These are phyloP conservation scores for Arge pagana DNA, from an alignment of 2,888 invertebrate species.

Conservation along the genomic window DNA sequence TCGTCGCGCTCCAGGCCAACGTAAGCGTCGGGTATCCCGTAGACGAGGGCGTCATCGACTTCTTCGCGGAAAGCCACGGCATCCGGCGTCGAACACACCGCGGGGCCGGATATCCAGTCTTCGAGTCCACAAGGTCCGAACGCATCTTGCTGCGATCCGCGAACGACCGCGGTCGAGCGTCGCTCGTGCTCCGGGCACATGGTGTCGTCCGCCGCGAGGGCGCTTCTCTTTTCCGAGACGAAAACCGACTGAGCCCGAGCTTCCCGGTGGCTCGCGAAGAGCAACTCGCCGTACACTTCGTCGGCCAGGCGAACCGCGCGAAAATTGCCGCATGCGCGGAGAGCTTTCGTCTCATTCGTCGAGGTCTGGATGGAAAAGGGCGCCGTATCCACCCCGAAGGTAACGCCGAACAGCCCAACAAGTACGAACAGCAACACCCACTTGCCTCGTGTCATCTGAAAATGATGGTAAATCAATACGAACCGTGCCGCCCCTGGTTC, in stretches of 20 bases:
- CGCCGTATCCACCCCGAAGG: slow-evolving; percentile 28
- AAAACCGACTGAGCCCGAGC: slow-evolving; percentile 16
- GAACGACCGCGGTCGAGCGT: slow-evolving; percentile 7
- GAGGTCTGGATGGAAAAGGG: slow-evolving; percentile 26
- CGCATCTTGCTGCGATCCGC: no score
- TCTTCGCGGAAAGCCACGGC: not conserved
- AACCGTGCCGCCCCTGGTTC: slow-evolving; percentile 32
- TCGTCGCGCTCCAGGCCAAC: no score
- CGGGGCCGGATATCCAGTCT: no score
- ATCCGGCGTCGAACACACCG: not conserved
- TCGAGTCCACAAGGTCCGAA: no score
- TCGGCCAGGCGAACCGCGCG: slow-evolving; percentile 53
- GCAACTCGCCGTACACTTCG: slow-evolving; percentile 61
- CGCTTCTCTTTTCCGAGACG: slow-evolving; percentile 10
- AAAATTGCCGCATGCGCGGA: slow-evolving; percentile 1
- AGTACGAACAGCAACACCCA: slow-evolving; percentile 30
- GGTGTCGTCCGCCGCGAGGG: slow-evolving; percentile 60
- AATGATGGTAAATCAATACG: slow-evolving; percentile 57
- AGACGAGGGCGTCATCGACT: not conserved
- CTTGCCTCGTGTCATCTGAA: slow-evolving; percentile 49
- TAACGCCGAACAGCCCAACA: slow-evolving; percentile 41
- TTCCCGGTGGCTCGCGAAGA: slow-evolving; percentile 56
- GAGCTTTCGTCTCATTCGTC: slow-evolving; percentile 2
- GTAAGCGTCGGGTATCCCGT: no score
- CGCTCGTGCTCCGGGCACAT: slow-evolving; percentile 46